phyloP scores from a whole-genome alignment of 1,140 invertebrate genomes.

The Ceratina calcarata region DNA sequence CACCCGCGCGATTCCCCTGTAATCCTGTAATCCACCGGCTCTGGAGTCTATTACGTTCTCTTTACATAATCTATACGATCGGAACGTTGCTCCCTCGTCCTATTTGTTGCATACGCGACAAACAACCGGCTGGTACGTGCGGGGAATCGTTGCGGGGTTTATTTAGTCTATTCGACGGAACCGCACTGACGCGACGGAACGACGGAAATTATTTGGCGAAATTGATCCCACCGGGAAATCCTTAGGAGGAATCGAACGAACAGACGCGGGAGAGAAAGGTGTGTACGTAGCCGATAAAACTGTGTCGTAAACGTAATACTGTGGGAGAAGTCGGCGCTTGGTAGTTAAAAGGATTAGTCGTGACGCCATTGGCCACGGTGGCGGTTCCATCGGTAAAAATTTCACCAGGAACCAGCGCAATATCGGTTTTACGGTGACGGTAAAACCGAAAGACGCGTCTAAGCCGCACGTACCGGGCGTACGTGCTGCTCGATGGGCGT shows the following conservation, averaged over 20 bases:
- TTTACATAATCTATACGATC: constrained; percentile 48
- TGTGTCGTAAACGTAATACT: constrained; percentile 51
- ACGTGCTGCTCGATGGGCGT: constrained; percentile 57
- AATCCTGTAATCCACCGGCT: constrained; percentile 41
- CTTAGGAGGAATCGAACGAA: neutral
- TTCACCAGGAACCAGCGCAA: constrained; percentile 57
- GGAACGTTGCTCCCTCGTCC: neutral
- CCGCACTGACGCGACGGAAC: neutral
- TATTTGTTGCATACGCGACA: neutral
- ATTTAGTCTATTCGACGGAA: constrained; percentile 5
- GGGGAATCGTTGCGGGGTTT: constrained; percentile 13
- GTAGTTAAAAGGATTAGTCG: constrained; percentile 62
- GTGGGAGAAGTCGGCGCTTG: constrained; percentile 20
- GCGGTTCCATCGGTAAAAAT: constrained; percentile 44
- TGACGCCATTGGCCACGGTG: constrained; percentile 9
- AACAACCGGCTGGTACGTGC: neutral
- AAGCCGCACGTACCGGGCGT: constrained; percentile 52
- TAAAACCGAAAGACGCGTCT: constrained; percentile 62
- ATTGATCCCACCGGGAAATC: constrained; percentile 18
- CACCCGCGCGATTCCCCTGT: constrained; percentile 28
- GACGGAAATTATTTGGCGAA: constrained; percentile 38
- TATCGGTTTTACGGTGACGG: constrained; percentile 60
- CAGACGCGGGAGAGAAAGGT: no score
- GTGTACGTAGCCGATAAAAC: constrained; percentile 35
- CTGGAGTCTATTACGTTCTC: constrained; percentile 43